These are phyloP conservation scores for Epinephelus coioides DNA, from an alignment of 2,797 vertebrate genomes.

Conservation along the genomic window DNA sequence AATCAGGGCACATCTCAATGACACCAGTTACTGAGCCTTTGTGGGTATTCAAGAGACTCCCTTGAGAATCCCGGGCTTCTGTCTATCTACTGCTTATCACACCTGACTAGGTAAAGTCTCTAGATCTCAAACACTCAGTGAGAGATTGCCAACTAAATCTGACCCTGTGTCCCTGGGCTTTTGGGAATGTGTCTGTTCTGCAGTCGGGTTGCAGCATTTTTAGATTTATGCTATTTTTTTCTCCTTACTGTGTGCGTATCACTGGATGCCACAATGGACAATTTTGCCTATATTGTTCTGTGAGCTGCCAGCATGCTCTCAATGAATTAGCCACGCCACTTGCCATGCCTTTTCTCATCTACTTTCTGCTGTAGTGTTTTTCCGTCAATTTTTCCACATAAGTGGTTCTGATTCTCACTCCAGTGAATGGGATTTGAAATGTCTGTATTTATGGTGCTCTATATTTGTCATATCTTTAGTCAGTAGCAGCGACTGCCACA, in stretches of 20 bases:
- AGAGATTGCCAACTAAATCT: conserved; percentile 64
- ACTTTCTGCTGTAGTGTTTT: conserved; percentile 78
- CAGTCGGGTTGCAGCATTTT: conserved; percentile 29
- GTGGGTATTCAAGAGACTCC: conserved; percentile 74
- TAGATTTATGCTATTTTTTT: conserved; percentile 17
- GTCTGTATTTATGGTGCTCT: conserved; percentile 60
- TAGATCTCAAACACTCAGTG: conserved; percentile 69
- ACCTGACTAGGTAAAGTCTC: conserved; percentile 79
- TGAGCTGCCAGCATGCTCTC: conserved; percentile 67
- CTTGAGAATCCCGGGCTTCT: conserved; percentile 66
- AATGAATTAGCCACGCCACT: conserved; percentile 79
- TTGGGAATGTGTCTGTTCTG: conserved; percentile 46
- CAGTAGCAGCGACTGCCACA: conserved; percentile 41
- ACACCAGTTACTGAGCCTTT: conserved; percentile 84
- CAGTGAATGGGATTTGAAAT: conserved; percentile 66
- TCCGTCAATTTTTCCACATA: conserved; percentile 83
- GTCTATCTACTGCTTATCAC: conserved; percentile 79
- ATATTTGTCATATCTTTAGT: conserved; percentile 73
- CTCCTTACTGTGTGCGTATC: neutral
- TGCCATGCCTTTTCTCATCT: conserved; percentile 73
- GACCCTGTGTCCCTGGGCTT: conserved; percentile 59
- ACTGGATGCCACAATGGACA: conserved; percentile 48
- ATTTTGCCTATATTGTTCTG: conserved; percentile 61
- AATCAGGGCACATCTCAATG: conserved; percentile 81
- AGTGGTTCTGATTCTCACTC: conserved; percentile 70